A percentile compares a stretch with the other conserved stretches of the same genome.
Conservation (phyloP, 35 echinoderm and acorn worm genomes). For the Ptychodera flava region DNA sequence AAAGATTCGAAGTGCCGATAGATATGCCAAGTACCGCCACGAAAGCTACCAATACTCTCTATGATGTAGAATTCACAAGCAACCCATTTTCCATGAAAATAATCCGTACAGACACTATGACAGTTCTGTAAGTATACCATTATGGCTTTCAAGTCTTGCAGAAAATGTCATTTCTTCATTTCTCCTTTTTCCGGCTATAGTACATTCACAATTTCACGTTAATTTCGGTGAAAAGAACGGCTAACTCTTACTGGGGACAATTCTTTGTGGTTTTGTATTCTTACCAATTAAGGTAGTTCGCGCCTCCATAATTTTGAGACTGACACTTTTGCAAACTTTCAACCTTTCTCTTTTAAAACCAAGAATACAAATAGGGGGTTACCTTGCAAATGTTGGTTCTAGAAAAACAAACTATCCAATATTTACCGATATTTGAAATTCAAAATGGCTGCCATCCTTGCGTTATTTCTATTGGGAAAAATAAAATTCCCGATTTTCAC, state of each 20-base stretch:
- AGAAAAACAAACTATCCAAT: no score
- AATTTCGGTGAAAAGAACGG: neutral
- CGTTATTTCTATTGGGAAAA: no score
- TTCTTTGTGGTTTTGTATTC: neutral
- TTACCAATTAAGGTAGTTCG: neutral
- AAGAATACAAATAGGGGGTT: no score
- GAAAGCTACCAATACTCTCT: constrained; percentile 23
- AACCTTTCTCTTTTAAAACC: no score
- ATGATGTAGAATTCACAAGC: constrained; percentile 32
- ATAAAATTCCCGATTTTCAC: no score
- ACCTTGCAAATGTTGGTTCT: no score
- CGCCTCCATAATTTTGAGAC: no score
- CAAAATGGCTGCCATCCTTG: no score
- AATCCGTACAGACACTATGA: neutral
- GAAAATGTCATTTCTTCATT: neutral
- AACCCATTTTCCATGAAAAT: neutral
- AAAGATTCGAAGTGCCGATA: constrained; percentile 67
- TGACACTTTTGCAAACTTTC: no score
- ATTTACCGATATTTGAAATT: no score
- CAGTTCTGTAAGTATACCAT: neutral
- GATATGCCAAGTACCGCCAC: constrained; percentile 27
- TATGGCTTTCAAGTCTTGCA: neutral
- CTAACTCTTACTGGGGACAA: neutral
- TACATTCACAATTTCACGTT: neutral
- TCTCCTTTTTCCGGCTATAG: neutral